A percentile compares a stretch with the other conserved stretches of the same genome.
Conservation (phyloP, 1,140 invertebrate genomes). For the Copidosoma floridanum region DNA sequence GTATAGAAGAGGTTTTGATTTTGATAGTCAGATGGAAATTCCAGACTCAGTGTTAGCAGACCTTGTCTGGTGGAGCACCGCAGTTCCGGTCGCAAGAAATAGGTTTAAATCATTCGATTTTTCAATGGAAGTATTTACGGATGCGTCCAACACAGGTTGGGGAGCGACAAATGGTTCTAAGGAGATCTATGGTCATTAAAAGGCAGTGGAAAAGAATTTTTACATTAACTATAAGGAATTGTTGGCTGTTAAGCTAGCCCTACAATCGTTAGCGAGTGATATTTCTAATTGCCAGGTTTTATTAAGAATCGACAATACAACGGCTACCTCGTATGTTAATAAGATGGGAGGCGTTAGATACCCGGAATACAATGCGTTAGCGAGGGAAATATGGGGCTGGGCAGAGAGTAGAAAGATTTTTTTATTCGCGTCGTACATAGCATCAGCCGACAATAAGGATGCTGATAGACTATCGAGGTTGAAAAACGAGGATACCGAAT, state of each 20-base stretch:
- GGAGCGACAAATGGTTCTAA: slow-evolving; percentile 6
- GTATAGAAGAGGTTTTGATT: slow-evolving; percentile 3
- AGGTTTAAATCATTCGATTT: slow-evolving; percentile 6
- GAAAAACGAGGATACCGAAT: slow-evolving; percentile 31
- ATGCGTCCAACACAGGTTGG: slow-evolving; percentile 25
- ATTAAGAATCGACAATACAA: slow-evolving; percentile 34
- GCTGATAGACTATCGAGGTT: slow-evolving; percentile 33
- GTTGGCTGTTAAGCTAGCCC: neutral
- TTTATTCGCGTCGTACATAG: slow-evolving; percentile 27
- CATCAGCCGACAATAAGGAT: slow-evolving; percentile 29
- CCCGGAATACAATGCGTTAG: neutral
- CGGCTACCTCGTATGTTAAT: slow-evolving; percentile 32
- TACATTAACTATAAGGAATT: slow-evolving; percentile 45
- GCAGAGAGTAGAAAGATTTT: slow-evolving; percentile 23
- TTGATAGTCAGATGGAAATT: slow-evolving; percentile 14
- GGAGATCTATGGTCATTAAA: slow-evolving; percentile 15
- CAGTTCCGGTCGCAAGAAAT: neutral
- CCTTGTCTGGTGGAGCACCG: slow-evolving; percentile 22
- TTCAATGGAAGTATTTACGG: slow-evolving; percentile 13
- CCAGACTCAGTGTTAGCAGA: slow-evolving; percentile 8
- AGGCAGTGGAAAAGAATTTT: slow-evolving; percentile 8
- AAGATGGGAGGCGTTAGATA: slow-evolving; percentile 31
- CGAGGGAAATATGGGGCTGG: slow-evolving; percentile 29
- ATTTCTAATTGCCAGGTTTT: slow-evolving; percentile 26
- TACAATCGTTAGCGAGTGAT: slow-evolving; percentile 21